These are phyloP conservation scores for Melanargia galathea DNA, from an alignment of 2,888 invertebrate genomes.

Conservation along the genomic window DNA sequence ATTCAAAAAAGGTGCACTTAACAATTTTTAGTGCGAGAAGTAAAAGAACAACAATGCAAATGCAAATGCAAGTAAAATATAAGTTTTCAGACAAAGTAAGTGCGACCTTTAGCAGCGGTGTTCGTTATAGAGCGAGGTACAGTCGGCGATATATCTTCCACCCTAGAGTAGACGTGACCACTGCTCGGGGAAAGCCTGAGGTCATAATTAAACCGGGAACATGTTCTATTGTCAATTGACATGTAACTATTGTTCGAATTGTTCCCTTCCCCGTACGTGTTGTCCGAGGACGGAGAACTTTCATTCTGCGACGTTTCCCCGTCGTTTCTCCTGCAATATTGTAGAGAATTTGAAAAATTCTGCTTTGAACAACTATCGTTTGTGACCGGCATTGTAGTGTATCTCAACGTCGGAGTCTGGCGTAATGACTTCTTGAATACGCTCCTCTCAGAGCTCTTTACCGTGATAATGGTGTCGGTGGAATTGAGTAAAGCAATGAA, in stretches of 20 bases:
- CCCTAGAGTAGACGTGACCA: slow-evolving; percentile 80
- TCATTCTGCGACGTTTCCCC: slow-evolving; percentile 81
- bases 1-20: slow-evolving; percentile 38
- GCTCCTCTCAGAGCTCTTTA: slow-evolving; percentile 71
- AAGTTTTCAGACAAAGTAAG: slow-evolving; percentile 72
- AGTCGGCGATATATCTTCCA: slow-evolving; percentile 76
- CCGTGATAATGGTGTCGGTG: slow-evolving; percentile 78
- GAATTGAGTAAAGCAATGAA: slow-evolving; percentile 90
- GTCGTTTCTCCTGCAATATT: slow-evolving; percentile 73
- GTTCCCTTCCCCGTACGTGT: slow-evolving; percentile 85
- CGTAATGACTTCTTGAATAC: slow-evolving; percentile 79
- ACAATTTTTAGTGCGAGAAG: slow-evolving; percentile 34
- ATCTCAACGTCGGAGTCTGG: slow-evolving; percentile 77
- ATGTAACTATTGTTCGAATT: slow-evolving; percentile 86
- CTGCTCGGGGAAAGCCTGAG: slow-evolving; percentile 77
- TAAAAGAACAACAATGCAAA: slow-evolving; percentile 38
- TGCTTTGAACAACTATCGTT: slow-evolving; percentile 81
- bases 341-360: slow-evolving; percentile 78
- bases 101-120: slow-evolving; percentile 70
- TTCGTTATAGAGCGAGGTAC: slow-evolving; percentile 68
- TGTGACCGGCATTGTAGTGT: slow-evolving; percentile 81
- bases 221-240: slow-evolving; percentile 83
- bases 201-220: slow-evolving; percentile 82
- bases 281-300: slow-evolving; percentile 81
- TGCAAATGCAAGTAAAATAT: slow-evolving; percentile 38